Percentiles rank a stretch among this genome's conserved stretches.
Evolutionary conservation across 2,888 invertebrate genomes (phyloP).

Genomic region (Ecdyonurus torrentis): DNA sequence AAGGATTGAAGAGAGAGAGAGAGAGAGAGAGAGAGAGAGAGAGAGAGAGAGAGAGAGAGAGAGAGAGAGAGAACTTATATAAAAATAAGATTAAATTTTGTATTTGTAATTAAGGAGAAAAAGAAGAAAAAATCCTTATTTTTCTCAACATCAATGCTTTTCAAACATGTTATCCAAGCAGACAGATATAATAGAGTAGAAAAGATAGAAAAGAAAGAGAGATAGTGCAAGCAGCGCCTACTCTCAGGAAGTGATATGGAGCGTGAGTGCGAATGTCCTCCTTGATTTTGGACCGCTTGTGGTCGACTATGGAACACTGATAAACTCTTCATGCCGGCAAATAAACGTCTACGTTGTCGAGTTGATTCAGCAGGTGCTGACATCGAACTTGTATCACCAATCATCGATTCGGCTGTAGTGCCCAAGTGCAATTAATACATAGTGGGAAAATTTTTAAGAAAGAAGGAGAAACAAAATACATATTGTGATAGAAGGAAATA

Average conservation of each 20-base stretch:
- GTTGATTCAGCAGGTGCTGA: conserved; percentile 18
- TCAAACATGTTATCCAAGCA: too few relatives aligned
- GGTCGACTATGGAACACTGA: conserved; percentile 49
- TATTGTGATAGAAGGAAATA: neutral
- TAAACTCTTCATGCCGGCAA: conserved; percentile 66
- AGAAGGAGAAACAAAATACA: neutral
- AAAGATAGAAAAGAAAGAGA: neutral
- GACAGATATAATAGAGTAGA: too few relatives aligned
- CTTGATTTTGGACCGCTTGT: conserved; percentile 51
- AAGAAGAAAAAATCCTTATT: too few relatives aligned
- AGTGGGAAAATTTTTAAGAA: neutral
- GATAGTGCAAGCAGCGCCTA: conserved; percentile 31
- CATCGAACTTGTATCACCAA: neutral
- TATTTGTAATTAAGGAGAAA: too few relatives aligned
- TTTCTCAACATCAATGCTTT: too few relatives aligned
- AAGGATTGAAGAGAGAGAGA: too few relatives aligned
- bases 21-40: too few relatives aligned
- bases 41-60: too few relatives aligned
- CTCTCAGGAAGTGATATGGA: conserved; percentile 78
- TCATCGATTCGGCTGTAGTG: neutral
- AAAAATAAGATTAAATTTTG: too few relatives aligned
- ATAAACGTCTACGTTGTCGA: conserved; percentile 55
- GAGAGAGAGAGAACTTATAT: too few relatives aligned
- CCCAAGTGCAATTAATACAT: neutral
- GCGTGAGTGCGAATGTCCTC: conserved; percentile 30